phyloP scores from a whole-genome alignment of 37 sponge, comb jelly and placozoan genomes.

The Aplysina aerophoba region DNA sequence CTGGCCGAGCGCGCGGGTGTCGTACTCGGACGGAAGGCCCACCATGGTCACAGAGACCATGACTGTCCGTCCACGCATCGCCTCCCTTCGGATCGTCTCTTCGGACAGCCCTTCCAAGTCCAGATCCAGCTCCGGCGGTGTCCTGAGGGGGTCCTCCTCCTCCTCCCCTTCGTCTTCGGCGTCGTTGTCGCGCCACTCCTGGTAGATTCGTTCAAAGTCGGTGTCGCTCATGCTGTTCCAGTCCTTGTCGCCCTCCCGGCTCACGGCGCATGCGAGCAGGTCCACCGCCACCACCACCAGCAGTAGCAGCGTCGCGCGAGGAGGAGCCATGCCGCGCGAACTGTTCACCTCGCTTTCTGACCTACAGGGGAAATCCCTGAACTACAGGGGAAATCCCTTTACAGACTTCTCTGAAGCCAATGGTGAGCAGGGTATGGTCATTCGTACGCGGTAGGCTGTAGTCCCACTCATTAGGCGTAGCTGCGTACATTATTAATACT shows the following conservation, averaged over 20 bases:
- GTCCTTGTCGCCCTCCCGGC: not conserved
- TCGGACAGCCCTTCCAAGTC: not conserved
- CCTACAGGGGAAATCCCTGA: too few relatives aligned
- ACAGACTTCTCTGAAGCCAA: too few relatives aligned
- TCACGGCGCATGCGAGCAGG: too few relatives aligned
- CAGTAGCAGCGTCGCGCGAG: too few relatives aligned
- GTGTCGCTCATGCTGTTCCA: not conserved
- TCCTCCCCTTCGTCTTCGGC: slow-evolving; percentile 18
- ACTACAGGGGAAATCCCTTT: too few relatives aligned
- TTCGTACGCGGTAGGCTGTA: too few relatives aligned
- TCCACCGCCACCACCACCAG: too few relatives aligned
- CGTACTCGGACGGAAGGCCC: slow-evolving; percentile 21
- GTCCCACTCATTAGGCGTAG: too few relatives aligned
- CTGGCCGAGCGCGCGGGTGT: slow-evolving; percentile 43
- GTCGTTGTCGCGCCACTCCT: slow-evolving; percentile 17
- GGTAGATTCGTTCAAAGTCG: not conserved
- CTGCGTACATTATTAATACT: too few relatives aligned
- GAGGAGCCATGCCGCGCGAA: too few relatives aligned
- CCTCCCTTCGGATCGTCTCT: not conserved
- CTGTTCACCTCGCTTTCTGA: too few relatives aligned
- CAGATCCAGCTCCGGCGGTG: not conserved
- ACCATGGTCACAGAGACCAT: slow-evolving; percentile 6
- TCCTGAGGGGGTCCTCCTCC: not conserved
- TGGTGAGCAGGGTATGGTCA: too few relatives aligned
- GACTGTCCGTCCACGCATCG: not conserved